phyloP scores from a whole-genome alignment of 2,888 invertebrate species.

The Lepidonotus clava region DNA sequence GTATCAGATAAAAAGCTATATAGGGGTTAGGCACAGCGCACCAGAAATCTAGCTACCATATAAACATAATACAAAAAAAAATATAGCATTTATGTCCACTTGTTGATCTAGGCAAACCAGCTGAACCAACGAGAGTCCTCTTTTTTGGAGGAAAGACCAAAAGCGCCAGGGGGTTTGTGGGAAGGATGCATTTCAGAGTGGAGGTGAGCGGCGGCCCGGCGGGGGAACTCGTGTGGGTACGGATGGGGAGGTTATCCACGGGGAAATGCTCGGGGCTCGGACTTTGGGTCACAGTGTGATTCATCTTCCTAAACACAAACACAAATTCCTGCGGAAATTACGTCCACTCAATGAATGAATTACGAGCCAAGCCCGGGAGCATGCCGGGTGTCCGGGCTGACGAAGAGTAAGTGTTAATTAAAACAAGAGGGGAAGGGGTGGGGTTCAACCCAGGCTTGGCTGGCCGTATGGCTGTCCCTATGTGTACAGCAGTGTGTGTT shows the following conservation, averaged over 20 bases:
- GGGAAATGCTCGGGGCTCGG: no score
- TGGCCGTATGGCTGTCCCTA: no score
- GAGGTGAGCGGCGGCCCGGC: not conserved
- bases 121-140: no score
- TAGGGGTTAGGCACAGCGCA: no score
- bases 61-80: no score
- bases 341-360: not conserved
- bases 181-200: not conserved
- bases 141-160: not conserved
- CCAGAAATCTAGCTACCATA: no score
- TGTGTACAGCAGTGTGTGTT: no score
- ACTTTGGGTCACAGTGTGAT: not conserved
- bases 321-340: constrained; percentile 7
- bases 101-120: no score
- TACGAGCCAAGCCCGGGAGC: not conserved
- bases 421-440: not conserved
- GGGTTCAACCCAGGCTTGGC: no score
- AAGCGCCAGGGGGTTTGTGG: not conserved
- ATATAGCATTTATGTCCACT: no score
- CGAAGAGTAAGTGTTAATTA: constrained; percentile 14
- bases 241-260: no score
- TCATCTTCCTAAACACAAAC: not conserved
- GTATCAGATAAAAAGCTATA: no score
- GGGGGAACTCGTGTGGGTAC: not conserved
- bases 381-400: not conserved